Evolutionary conservation across 2,888 invertebrate genomes (phyloP), one percentile per base, ranked within the genome.

Genomic region (Periphyllus acericola): DNA sequence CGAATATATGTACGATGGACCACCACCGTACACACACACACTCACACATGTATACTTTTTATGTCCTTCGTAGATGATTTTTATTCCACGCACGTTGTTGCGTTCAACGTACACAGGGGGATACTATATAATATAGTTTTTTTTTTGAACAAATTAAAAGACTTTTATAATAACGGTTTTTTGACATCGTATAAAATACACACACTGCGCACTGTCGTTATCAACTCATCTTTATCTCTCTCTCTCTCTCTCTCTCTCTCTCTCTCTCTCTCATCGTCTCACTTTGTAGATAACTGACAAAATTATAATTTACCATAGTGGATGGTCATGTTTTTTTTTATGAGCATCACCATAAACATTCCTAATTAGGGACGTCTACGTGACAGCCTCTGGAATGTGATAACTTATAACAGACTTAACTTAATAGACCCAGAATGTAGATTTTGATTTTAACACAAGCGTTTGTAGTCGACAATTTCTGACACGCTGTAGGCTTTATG

Each of bases 141-240:
- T 8, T 71, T 29, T 80, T 82, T 81, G 34, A 83, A 55, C 71
- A 36, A 83, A 83, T 83, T 83, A 83, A 83, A 83, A 83, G n/a
- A 55, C 55, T 82, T n/a, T 52, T 55, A 29, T 52, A 72, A 72
- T 74, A 83, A 83, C 83, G 72, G 83, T 55, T 60, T 83, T 60
- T 83, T n/a, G 34, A 83, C 36, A 46, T 83, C 36, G 74, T 83
- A 34, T 32, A 71, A 71, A 40, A 79, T 52, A 32, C 14, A 52
- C 55, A n/a, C 55, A 36, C 72, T 6, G 32, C 21, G 14, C 5
- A 17, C 17, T 11, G 80, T 55, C 17, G 72, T 72, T 83, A 83
- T 83, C 82, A 55, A 72, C 34, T 52, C 32, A 71, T 71, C 82
- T 55, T 32, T 32, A 5, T n/a, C 32, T 32, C n/a, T 25, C 68